A percentile compares a stretch with the other conserved stretches of the same genome.
Evolutionary conservation across 2,888 invertebrate species (phyloP).

Genomic region (Apodemia hepburni): DNA sequence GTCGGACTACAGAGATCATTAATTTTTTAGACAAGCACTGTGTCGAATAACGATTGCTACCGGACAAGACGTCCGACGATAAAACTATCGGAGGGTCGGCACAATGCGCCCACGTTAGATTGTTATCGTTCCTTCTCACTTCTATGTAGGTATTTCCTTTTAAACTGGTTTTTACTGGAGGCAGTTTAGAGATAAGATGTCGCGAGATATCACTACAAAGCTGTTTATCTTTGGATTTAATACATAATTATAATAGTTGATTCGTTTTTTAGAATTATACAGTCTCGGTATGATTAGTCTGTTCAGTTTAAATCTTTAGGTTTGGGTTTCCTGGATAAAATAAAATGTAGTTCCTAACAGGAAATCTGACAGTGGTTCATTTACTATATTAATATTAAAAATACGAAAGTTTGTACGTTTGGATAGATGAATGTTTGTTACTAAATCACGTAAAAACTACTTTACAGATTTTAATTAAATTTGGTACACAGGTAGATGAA

Average conservation of each 20-base stretch:
- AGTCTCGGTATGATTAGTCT: too few species aligned
- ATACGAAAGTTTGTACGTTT: too few species aligned
- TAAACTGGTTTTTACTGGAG: slow-evolving; percentile 34
- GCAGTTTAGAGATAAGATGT: slow-evolving; percentile 25
- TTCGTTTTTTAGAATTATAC: background rate
- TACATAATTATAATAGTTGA: background rate
- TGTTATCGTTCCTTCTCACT: slow-evolving; percentile 38
- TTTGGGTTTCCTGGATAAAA: too few species aligned
- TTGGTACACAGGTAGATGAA: too few species aligned
- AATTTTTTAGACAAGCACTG: slow-evolving; percentile 47
- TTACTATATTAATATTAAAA: too few species aligned
- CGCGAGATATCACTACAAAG: slow-evolving; percentile 17
- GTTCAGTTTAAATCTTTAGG: too few species aligned
- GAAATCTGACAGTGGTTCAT: too few species aligned
- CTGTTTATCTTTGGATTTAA: slow-evolving; percentile 18
- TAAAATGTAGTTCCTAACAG: too few species aligned
- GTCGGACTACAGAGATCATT: slow-evolving; percentile 32
- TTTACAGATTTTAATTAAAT: too few species aligned
- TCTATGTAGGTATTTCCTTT: slow-evolving; percentile 40
- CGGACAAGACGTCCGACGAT: slow-evolving; percentile 41
- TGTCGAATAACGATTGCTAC: slow-evolving; percentile 45
- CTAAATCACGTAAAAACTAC: too few species aligned
- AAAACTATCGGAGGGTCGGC: slow-evolving; percentile 53
- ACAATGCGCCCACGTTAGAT: slow-evolving; percentile 41
- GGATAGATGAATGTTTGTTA: too few species aligned